Base-by-base conservation (phyloP, 2,113 vertebrate species). In the Ptilonorhynchus violaceus region DNA sequence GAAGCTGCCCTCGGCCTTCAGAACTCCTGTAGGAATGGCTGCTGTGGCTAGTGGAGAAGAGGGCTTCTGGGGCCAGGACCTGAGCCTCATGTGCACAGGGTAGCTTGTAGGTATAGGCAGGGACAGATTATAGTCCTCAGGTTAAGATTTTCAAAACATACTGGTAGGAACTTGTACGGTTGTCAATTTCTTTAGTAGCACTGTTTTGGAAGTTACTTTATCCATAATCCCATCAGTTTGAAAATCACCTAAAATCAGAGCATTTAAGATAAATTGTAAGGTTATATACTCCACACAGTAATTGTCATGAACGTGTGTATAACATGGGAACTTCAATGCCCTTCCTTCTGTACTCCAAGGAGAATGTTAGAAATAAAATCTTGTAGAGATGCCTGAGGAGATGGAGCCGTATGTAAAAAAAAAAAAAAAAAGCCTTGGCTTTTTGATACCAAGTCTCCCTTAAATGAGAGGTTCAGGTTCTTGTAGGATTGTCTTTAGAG, bases 141-240 rank as follows among this genome's bases (percentile, higher is more conserved):
- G 4, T 27, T 41, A 75, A n/a, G 41, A 49, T 82, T 85, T 92
- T 70, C 22, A 44, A 41, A 89, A 9, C 6, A 5, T n/a, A 18
- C 37, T 77, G 8, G 28, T 70, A 24, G 31, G n/a, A 69, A 53
- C 1, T 74, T 78, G 7, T 39, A 31, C 0, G 0, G 16, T 86
- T 85, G 44, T 19, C 0, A 5, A 7, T 30, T 81, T 81, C 23
- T 52, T 84, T 33, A 30, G 4, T 85, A 78, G 68, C 2, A 3
- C 11, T 73, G 2, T 8, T 89, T 58, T 64, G 19, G 33, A 30
- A 59, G 18, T 47, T 78, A 17, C 22, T 72, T 74, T 47, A 56
- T 81, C 13, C 5, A 2, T 76, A 67, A 14, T 16, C 15, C 73
- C 31, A 58, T 84, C 15, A 56, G 6, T 28, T 80, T 81, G 78